Evolutionary conservation across 2,888 invertebrate genomes (phyloP).

Genomic region (Brachypalpus laphriformis): DNA sequence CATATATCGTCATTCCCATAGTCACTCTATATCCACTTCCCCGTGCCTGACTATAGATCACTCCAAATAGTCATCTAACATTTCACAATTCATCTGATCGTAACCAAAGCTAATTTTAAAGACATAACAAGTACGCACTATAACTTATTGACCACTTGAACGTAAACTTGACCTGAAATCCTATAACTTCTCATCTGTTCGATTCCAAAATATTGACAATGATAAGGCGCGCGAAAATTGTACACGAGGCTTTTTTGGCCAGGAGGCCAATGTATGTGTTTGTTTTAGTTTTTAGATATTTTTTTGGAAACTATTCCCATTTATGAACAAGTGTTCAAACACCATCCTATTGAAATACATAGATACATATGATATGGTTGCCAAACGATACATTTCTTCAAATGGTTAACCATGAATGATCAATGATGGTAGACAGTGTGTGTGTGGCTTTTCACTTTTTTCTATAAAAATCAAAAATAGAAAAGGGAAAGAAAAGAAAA

Average conservation of each 20-base stretch:
- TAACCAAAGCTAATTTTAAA: constrained; percentile 22
- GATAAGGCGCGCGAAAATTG: not conserved
- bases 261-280: not conserved
- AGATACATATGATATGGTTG: too few species aligned
- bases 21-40: not conserved
- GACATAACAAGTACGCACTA: constrained; percentile 10
- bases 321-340: not conserved
- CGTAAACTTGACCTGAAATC: constrained; percentile 49
- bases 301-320: not conserved
- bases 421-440: not conserved
- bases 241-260: not conserved
- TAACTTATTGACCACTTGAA: constrained; percentile 7
- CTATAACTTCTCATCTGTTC: not conserved
- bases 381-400: not conserved
- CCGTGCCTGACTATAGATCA: not conserved
- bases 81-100: not conserved
- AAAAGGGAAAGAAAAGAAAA: constrained; percentile 22
- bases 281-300: too few species aligned
- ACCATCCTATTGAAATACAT: not conserved
- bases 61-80: constrained; percentile 2
- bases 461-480: not conserved
- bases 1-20: not conserved
- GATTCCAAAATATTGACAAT: constrained; percentile 11
- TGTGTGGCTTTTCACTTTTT: constrained; percentile 36
- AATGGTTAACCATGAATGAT: constrained; percentile 14